phyloP scores from a whole-genome alignment of 2,888 invertebrate species.

The Cephus spinipes region DNA sequence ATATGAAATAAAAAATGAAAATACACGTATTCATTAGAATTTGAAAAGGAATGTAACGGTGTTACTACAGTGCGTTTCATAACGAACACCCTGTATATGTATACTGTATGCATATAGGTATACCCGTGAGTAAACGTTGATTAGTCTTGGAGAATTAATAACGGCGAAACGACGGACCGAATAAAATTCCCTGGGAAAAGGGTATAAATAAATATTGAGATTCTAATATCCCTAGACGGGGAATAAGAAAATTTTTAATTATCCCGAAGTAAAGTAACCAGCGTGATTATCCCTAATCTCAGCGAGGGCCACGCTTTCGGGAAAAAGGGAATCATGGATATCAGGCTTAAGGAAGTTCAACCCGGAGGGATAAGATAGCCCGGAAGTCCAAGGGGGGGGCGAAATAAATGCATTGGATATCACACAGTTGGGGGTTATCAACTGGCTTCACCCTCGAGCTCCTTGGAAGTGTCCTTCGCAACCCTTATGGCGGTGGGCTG shows the following conservation, averaged over 20 bases:
- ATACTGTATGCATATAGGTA: neutral
- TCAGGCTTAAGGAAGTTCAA: neutral
- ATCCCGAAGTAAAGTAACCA: neutral
- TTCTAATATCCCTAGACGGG: neutral
- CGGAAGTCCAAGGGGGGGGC: neutral
- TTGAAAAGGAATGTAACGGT: too few species aligned
- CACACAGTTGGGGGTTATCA: slow-evolving; percentile 3
- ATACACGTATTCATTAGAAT: too few species aligned
- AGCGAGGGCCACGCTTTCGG: neutral
- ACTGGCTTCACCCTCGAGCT: neutral
- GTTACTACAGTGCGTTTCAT: too few species aligned
- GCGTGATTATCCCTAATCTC: neutral
- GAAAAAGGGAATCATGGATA: neutral
- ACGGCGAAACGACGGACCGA: too few species aligned
- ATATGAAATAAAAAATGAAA: too few species aligned
- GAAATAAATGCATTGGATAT: slow-evolving; percentile 6
- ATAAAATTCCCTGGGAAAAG: neutral
- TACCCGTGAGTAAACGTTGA: too few species aligned
- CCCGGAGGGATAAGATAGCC: neutral
- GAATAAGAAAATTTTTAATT: neutral
- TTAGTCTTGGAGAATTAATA: too few species aligned
- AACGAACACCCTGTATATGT: too few species aligned
- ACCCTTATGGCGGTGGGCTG: neutral
- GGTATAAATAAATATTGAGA: neutral
- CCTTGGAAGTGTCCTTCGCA: neutral